Percentiles rank a stretch among this genome's conserved stretches.
phyloP scores from a whole-genome alignment of 2,797 vertebrate genomes.

The Mycteria americana region DNA sequence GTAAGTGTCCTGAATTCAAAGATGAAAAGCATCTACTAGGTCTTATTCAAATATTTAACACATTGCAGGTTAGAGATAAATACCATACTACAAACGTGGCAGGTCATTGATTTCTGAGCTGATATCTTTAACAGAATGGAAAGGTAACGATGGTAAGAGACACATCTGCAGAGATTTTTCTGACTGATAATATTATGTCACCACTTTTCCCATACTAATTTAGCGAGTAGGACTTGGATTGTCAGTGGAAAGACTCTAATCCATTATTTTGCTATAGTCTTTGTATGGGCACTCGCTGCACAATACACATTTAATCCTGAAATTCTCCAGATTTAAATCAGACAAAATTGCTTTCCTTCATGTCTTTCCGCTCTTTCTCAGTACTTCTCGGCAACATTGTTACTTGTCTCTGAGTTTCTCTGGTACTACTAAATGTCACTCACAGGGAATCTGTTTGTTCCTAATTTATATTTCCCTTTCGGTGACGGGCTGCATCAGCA shows the following conservation, averaged over 20 bases:
- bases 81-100: neutral
- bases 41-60: neutral
- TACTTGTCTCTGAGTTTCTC: neutral
- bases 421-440: neutral
- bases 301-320: neutral
- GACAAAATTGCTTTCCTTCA: neutral
- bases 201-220: neutral
- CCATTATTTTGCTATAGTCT: neutral
- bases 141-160: neutral
- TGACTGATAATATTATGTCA: neutral
- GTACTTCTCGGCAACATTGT: neutral
- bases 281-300: neutral
- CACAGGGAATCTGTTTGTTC: neutral
- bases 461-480: neutral
- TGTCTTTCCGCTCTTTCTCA: neutral
- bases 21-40: neutral
- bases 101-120: neutral
- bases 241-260: neutral
- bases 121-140: neutral
- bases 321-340: neutral
- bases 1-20: neutral
- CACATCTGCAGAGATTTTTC: neutral
- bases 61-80: neutral
- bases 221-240: neutral
- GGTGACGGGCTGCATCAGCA: neutral